Conservation (phyloP, 2,797 vertebrate species). For the Molossus alvarezi region DNA sequence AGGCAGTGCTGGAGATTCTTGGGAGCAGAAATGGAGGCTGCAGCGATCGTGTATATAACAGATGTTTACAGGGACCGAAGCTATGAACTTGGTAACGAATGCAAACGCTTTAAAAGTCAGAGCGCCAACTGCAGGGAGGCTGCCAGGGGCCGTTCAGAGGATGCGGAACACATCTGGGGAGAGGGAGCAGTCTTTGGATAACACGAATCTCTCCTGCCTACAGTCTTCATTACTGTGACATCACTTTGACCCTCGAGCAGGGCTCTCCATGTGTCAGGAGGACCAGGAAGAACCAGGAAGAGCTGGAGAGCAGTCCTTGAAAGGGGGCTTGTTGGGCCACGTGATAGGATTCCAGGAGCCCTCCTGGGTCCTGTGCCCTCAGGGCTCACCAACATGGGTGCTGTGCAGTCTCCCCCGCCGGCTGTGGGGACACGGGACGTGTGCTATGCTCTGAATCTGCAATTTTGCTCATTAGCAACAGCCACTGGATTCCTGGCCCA, state of each 20-base stretch:
- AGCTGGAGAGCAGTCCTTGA: not conserved
- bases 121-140: slow-evolving; percentile 65
- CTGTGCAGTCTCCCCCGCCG: not conserved
- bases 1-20: not conserved
- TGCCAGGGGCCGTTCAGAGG: not conserved
- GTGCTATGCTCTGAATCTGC: not conserved
- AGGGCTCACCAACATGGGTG: too few relatives aligned
- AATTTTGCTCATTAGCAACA: not conserved
- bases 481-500: not conserved
- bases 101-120: slow-evolving; percentile 73
- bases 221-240: not conserved
- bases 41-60: not conserved
- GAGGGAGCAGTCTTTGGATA: slow-evolving; percentile 15
- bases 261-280: not conserved
- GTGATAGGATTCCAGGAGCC: not conserved
- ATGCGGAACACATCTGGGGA: not conserved
- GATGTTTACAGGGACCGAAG: slow-evolving; percentile 65
- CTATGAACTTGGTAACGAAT: slow-evolving; percentile 67
- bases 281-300: not conserved
- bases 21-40: not conserved
- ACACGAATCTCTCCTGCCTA: slow-evolving; percentile 61
- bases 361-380: not conserved
- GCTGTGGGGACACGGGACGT: not conserved
- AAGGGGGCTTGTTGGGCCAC: not conserved
- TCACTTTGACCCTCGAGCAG: not conserved